A percentile compares a stretch with the other conserved stretches of the same genome.
Conservation (phyloP, 2,888 invertebrate species). For the Pyrochroa serraticornis region DNA sequence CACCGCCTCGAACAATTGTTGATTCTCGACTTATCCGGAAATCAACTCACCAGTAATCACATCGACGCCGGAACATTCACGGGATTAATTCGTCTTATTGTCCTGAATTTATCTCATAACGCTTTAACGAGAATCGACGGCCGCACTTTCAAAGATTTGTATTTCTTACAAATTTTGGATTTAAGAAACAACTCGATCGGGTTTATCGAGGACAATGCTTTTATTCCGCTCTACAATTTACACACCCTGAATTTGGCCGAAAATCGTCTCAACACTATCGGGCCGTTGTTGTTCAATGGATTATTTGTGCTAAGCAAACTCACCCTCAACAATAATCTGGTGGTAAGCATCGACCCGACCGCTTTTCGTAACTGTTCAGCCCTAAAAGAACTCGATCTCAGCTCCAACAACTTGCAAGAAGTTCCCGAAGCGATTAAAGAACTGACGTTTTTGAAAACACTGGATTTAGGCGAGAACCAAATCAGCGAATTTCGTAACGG, state of each 20-base stretch:
- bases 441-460: constrained; percentile 80
- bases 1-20: constrained; percentile 83
- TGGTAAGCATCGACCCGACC: constrained; percentile 77
- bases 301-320: constrained; percentile 83
- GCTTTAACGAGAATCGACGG: constrained; percentile 83
- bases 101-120: constrained; percentile 85
- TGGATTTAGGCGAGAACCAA: constrained; percentile 92
- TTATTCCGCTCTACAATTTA: constrained; percentile 85
- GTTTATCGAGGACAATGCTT: constrained; percentile 87
- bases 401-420: constrained; percentile 81
- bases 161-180: constrained; percentile 84
- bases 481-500: constrained; percentile 83
- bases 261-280: constrained; percentile 82
- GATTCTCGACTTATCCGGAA: constrained; percentile 82
- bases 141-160: constrained; percentile 84
- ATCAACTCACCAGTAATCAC: constrained; percentile 83
- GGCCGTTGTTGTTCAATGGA: constrained; percentile 82
- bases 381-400: constrained; percentile 85
- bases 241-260: constrained; percentile 89
- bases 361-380: constrained; percentile 89
- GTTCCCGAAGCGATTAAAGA: constrained; percentile 85
- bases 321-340: constrained; percentile 84
- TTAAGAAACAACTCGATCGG: constrained; percentile 86
- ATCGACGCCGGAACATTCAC: constrained; percentile 85
- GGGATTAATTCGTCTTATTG: constrained; percentile 82